phyloP scores from a whole-genome alignment of 2,797 vertebrate species.

The Pseudochromis fuscus region DNA sequence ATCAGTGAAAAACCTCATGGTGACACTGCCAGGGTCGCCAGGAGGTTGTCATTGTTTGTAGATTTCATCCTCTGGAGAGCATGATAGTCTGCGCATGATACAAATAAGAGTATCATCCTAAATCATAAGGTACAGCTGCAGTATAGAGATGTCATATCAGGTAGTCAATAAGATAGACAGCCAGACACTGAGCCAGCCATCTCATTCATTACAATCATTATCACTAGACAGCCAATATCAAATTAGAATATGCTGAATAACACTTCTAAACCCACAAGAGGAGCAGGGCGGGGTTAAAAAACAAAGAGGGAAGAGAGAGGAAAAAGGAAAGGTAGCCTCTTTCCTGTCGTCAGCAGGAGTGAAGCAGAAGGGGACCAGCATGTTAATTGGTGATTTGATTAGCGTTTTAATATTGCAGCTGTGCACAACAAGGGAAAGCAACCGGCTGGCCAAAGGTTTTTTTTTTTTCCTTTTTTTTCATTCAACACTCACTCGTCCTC shows the following conservation, averaged over 20 bases:
- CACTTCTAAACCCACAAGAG: slow-evolving; percentile 57
- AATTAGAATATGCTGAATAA: slow-evolving; percentile 63
- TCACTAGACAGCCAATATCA: slow-evolving; percentile 47
- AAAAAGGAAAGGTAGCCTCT: slow-evolving; percentile 43
- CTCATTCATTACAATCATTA: slow-evolving; percentile 63
- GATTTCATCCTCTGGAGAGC: background rate
- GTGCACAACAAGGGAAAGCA: slow-evolving; percentile 65
- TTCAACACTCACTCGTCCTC: slow-evolving; percentile 39
- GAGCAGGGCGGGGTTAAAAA: slow-evolving; percentile 34
- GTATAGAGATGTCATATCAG: slow-evolving; percentile 23
- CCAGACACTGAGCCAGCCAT: slow-evolving; percentile 36
- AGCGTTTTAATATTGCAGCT: slow-evolving; percentile 83
- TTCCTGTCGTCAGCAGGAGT: slow-evolving; percentile 75
- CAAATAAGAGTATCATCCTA: background rate
- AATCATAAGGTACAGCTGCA: background rate
- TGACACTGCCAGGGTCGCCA: background rate
- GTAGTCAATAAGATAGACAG: slow-evolving; percentile 34
- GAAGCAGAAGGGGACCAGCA: slow-evolving; percentile 73
- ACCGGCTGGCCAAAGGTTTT: slow-evolving; percentile 44
- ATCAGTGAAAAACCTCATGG: background rate
- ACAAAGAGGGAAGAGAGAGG: slow-evolving; percentile 27
- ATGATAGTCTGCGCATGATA: background rate
- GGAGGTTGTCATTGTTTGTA: background rate
- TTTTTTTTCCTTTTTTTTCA: slow-evolving; percentile 28
- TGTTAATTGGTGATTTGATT: slow-evolving; percentile 85